Evolutionary conservation across 2,113 vertebrate species (phyloP), one percentile per base, ranked within the genome.

Genomic region (Melanerpes aurifrons): DNA sequence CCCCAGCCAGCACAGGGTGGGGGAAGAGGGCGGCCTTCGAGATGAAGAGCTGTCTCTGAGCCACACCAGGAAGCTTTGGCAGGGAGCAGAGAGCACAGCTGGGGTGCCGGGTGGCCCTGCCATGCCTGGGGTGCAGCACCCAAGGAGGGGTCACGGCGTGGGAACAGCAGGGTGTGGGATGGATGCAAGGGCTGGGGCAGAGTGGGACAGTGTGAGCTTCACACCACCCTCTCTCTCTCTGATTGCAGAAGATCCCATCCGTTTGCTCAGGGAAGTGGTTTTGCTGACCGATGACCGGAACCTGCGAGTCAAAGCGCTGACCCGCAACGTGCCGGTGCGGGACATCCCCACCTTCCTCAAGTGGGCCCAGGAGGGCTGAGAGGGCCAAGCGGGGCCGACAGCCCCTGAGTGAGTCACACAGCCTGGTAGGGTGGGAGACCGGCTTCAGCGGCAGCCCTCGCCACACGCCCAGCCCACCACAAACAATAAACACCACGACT

Each of bases 341-440:
- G 99, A 99, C 97, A 99, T 99, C 97, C 99, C 99, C 3, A 98
- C 99, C 73, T 99, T 99, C 98, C 98, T 99, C 93, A 98, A 97
- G 82, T 99, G 99, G 99, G 99, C 99, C 94, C 99, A 99, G 98
- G 99, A 99, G 97, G 99, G 99, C 97, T 99, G 99, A 99, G 94
- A 82, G 56, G 75, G 73, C 86, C 13, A 45, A 89, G 89, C 2
- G 25, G 93, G 96, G 96, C 97, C 90, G 88, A 96, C 58, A 10
- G 96, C 96, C 89, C 93, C 92, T 74, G 71, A 80, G 89, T 79
- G 8, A 97, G 89, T 96, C 86, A 95, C 68, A 28, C 95, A 95
- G 92, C 93, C 67, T 53, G 48, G 66, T 76, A 82, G 12, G 37
- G 90, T 63, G 82, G 92, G 86, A 96, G 78, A 91, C 61, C 32